Conservation (phyloP, 1,140 invertebrate species). For the Lepidurus packardi region DNA sequence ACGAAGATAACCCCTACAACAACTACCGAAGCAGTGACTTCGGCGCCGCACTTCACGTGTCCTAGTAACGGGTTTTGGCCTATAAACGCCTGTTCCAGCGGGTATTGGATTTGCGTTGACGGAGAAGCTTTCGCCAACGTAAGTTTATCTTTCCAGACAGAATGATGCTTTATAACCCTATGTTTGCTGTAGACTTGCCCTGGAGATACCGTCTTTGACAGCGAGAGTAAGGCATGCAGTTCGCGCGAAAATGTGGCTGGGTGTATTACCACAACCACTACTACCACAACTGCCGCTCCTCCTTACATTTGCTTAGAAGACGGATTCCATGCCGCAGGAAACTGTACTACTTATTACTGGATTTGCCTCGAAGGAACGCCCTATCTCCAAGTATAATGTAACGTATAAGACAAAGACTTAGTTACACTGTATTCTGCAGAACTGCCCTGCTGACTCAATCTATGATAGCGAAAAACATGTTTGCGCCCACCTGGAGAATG, state of each 20-base stretch:
- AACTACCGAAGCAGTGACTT: neutral
- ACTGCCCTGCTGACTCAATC: neutral
- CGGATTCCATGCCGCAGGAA: neutral
- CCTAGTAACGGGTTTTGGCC: neutral
- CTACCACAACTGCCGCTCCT: neutral
- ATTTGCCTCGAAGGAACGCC: neutral
- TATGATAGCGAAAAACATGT: neutral
- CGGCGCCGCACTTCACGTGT: neutral
- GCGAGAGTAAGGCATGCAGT: neutral
- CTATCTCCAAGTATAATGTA: neutral
- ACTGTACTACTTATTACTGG: neutral
- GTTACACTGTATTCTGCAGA: neutral
- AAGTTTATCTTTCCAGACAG: neutral
- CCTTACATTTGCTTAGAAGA: neutral
- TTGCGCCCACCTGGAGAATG: neutral
- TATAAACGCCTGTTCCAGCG: neutral
- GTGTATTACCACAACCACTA: neutral
- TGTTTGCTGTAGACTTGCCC: neutral
- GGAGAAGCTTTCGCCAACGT: neutral
- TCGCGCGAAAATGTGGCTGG: neutral
- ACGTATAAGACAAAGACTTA: neutral
- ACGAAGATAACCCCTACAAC: neutral
- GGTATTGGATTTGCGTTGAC: neutral
- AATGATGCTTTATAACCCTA: neutral
- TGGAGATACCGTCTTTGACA: slow-evolving; percentile 11